These are phyloP conservation scores for Drosophila ficusphila DNA, from an alignment of 1,140 invertebrate genomes.

Conservation along the genomic window DNA sequence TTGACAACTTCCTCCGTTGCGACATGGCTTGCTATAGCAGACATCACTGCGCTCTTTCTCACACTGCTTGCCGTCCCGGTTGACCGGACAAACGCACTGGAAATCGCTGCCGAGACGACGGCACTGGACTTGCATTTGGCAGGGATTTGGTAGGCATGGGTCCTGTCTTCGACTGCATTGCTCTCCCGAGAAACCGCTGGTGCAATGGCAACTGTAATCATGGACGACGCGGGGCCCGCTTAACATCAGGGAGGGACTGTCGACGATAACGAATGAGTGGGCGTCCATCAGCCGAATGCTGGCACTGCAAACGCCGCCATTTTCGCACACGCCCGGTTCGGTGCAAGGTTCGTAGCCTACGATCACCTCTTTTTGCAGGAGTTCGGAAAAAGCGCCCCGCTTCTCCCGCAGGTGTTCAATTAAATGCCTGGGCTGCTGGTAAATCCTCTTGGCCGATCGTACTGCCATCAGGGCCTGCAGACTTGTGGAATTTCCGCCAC, in stretches of 20 bases:
- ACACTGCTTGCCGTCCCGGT: conserved; percentile 92
- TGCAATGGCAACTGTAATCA: conserved; percentile 92
- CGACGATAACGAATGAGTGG: conserved; percentile 86
- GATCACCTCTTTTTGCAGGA: conserved; percentile 86
- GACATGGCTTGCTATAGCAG: conserved; percentile 93
- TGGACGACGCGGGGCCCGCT: conserved; percentile 91
- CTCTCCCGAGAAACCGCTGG: conserved; percentile 90
- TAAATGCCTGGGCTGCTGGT: conserved; percentile 87
- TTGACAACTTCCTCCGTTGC: conserved; percentile 95
- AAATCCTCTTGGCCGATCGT: conserved; percentile 85
- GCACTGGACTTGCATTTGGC: conserved; percentile 92
- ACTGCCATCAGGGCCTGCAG: conserved; percentile 90
- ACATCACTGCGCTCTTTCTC: conserved; percentile 92
- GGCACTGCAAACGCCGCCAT: conserved; percentile 91
- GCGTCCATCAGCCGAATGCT: conserved; percentile 89
- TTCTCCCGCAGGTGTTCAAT: conserved; percentile 88
- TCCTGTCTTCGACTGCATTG: conserved; percentile 93
- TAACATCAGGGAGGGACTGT: conserved; percentile 91
- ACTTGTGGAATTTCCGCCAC: conserved; percentile 83
- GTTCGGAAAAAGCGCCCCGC: conserved; percentile 86
- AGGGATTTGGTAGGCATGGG: conserved; percentile 96
- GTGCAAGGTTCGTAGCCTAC: conserved; percentile 91
- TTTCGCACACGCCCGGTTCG: conserved; percentile 86
- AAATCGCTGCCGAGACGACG: conserved; percentile 92
- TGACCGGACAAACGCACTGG: conserved; percentile 91